A percentile compares a stretch with the other conserved stretches of the same genome.
Evolutionary conservation across 1,140 invertebrate genomes (phyloP).

Genomic region (Dryas iulia): DNA sequence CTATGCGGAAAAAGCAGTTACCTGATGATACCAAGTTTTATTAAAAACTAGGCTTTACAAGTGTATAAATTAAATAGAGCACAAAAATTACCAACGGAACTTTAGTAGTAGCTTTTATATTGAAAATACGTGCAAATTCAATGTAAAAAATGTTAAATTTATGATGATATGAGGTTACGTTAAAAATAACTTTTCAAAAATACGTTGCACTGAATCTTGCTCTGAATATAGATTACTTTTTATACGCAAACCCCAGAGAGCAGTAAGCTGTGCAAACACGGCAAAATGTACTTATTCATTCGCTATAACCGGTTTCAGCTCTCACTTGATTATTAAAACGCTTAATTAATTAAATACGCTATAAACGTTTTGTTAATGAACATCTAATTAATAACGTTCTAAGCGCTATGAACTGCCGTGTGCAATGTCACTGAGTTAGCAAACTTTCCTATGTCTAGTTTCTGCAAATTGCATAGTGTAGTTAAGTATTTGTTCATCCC

Average conservation of each 20-base stretch:
- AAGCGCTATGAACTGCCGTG: neutral
- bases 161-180: neutral
- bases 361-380: neutral
- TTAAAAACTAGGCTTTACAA: too few relatives aligned
- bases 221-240: neutral
- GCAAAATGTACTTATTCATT: neutral
- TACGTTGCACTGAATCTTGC: neutral
- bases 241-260: neutral
- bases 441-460: too few relatives aligned
- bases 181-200: neutral
- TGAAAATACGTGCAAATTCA: neutral
- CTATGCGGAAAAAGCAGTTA: too few relatives aligned
- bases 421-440: neutral
- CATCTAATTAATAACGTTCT: neutral
- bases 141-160: neutral
- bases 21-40: too few relatives aligned
- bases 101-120: neutral
- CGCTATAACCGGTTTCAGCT: neutral
- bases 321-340: slow-evolving; percentile 5
- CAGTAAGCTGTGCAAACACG: neutral
- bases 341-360: slow-evolving; percentile 9
- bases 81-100: neutral
- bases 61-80: neutral
- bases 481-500: neutral
- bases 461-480: neutral